A percentile compares a stretch with the other conserved stretches of the same genome.
phyloP scores from a whole-genome alignment of 1,140 invertebrate species.

The Dendrolimus kikuchii region DNA sequence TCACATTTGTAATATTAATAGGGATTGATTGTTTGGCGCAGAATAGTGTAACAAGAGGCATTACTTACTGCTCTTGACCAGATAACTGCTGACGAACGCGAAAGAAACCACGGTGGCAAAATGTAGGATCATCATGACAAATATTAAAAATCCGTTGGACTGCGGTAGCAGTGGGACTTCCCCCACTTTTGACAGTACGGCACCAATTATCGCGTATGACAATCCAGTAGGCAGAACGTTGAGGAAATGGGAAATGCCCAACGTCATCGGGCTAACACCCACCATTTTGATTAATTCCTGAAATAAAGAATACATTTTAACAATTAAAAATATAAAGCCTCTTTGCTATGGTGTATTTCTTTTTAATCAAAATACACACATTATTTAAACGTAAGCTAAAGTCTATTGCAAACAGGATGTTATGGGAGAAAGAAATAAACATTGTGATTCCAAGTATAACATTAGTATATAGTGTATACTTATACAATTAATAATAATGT shows the following conservation, averaged over 20 bases:
- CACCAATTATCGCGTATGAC: constrained; percentile 25
- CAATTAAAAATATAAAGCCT: too few relatives aligned
- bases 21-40: too few relatives aligned
- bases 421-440: too few relatives aligned
- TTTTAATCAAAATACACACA: too few relatives aligned
- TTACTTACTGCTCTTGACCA: constrained; percentile 38
- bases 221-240: constrained; percentile 33
- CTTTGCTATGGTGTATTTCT: too few relatives aligned
- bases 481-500: too few relatives aligned
- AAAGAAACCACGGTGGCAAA: constrained; percentile 29
- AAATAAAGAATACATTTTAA: neutral
- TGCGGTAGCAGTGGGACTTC: constrained; percentile 18
- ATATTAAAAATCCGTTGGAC: constrained; percentile 25
- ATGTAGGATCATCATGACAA: constrained; percentile 30
- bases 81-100: constrained; percentile 34
- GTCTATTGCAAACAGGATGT: too few relatives aligned
- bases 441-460: too few relatives aligned
- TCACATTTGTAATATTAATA: too few relatives aligned
- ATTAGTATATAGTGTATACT: too few relatives aligned
- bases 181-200: constrained; percentile 22
- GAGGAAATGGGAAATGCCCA: constrained; percentile 34
- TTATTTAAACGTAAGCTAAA: too few relatives aligned
- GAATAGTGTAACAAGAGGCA: neutral
- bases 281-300: constrained; percentile 57
- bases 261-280: constrained; percentile 29